A percentile compares a stretch with the other conserved stretches of the same genome.
Conservation (phyloP, 2,113 vertebrate genomes). For the Ictidomys tridecemlineatus region DNA sequence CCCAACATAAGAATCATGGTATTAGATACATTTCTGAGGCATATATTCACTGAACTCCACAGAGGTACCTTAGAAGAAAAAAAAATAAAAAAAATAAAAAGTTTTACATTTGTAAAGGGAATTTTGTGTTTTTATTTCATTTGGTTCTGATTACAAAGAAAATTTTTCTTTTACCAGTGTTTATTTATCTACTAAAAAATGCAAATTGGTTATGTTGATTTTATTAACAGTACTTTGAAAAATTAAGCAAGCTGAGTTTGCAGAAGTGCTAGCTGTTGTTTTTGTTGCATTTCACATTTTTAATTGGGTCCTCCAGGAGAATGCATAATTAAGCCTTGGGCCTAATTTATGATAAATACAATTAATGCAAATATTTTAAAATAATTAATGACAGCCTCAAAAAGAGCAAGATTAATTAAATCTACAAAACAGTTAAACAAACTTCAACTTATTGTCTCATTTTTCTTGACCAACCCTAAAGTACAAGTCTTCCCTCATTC, state of each 20-base stretch:
- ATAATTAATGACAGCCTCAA: slow-evolving; percentile 65
- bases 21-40: neutral
- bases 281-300: slow-evolving; percentile 71
- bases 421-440: slow-evolving; percentile 49
- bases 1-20: neutral
- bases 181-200: slow-evolving; percentile 68
- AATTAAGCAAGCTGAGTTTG: slow-evolving; percentile 72
- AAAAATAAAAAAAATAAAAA: neutral
- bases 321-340: slow-evolving; percentile 64
- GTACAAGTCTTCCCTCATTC: neutral
- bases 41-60: neutral
- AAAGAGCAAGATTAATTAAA: slow-evolving; percentile 64
- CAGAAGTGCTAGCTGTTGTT: slow-evolving; percentile 61
- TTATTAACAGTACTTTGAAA: slow-evolving; percentile 78
- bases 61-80: slow-evolving; percentile 4
- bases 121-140: slow-evolving; percentile 8
- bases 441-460: slow-evolving; percentile 46
- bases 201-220: slow-evolving; percentile 66
- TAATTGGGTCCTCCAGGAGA: slow-evolving; percentile 58
- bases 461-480: slow-evolving; percentile 51
- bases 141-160: slow-evolving; percentile 47
- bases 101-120: slow-evolving; percentile 27
- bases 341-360: slow-evolving; percentile 71
- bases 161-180: slow-evolving; percentile 18
- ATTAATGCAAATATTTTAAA: slow-evolving; percentile 78